Conservation (phyloP, 1,140 invertebrate species). For the Cydia amplana region DNA sequence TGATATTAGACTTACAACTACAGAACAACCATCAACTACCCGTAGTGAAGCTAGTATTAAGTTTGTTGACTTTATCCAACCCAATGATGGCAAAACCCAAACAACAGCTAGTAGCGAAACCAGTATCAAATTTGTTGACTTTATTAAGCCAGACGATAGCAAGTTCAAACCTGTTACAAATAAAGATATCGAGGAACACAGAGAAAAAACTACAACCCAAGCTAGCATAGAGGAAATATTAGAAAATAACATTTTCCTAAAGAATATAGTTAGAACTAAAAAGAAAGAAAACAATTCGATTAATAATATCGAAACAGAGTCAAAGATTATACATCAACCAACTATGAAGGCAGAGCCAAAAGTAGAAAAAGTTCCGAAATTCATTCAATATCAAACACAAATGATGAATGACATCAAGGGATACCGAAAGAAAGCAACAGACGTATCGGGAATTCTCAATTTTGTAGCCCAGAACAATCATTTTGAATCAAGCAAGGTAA, state of each 20-base stretch:
- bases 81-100: slow-evolving; percentile 41
- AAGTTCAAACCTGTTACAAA: slow-evolving; percentile 54
- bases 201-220: slow-evolving; percentile 36
- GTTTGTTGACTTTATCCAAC: slow-evolving; percentile 45
- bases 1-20: slow-evolving; percentile 23
- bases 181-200: slow-evolving; percentile 38
- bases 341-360: slow-evolving; percentile 32
- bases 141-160: slow-evolving; percentile 46
- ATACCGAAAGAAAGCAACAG: slow-evolving; percentile 53
- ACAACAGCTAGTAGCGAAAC: slow-evolving; percentile 23
- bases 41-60: slow-evolving; percentile 36
- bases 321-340: background rate
- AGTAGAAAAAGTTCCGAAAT: slow-evolving; percentile 54
- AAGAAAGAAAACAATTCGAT: slow-evolving; percentile 41
- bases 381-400: slow-evolving; percentile 47
- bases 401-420: slow-evolving; percentile 53
- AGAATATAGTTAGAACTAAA: slow-evolving; percentile 53
- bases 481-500: slow-evolving; percentile 67
- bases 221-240: slow-evolving; percentile 50
- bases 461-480: slow-evolving; percentile 63
- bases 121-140: slow-evolving; percentile 44
- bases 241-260: slow-evolving; percentile 62
- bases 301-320: slow-evolving; percentile 37
- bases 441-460: slow-evolving; percentile 60
- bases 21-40: slow-evolving; percentile 32